A percentile compares a stretch with the other conserved stretches of the same genome.
Conservation (phyloP, 2,888 invertebrate species). For the Yponomeuta malinellus region DNA sequence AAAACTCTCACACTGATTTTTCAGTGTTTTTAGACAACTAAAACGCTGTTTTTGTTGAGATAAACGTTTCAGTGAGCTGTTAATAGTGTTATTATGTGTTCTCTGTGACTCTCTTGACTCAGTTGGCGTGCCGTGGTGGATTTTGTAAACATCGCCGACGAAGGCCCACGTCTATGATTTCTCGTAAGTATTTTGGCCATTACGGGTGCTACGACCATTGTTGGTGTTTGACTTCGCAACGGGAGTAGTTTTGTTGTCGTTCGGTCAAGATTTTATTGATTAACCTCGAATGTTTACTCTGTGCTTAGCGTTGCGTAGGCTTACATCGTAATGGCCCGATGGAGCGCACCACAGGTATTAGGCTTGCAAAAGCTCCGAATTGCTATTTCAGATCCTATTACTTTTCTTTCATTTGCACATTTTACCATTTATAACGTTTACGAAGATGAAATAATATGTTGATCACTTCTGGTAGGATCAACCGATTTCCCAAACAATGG, state of each 20-base stretch:
- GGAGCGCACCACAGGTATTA: not conserved
- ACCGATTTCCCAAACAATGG: not conserved
- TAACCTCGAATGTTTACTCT: constrained; percentile 46
- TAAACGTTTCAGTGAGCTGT: constrained; percentile 49
- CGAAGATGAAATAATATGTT: not conserved
- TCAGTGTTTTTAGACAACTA: constrained; percentile 64
- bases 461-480: not conserved
- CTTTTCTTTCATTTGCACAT: not conserved
- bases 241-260: constrained; percentile 31
- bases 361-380: not conserved
- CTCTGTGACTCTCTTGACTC: constrained; percentile 52
- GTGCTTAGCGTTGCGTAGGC: constrained; percentile 17
- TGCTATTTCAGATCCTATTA: not conserved
- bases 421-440: not conserved
- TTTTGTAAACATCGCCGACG: constrained; percentile 71
- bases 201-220: constrained; percentile 35
- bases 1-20: constrained; percentile 53
- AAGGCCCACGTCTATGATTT: constrained; percentile 74
- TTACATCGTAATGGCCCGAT: not conserved
- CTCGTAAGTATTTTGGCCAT: constrained; percentile 68
- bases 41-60: constrained; percentile 38
- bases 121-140: constrained; percentile 49
- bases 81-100: constrained; percentile 52
- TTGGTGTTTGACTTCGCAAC: constrained; percentile 32
- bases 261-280: constrained; percentile 30